A percentile compares a stretch with the other conserved stretches of the same genome.
These are phyloP conservation scores for Drepanosiphum platanoidis DNA, from an alignment of 2,888 invertebrate species.

Conservation along the genomic window DNA sequence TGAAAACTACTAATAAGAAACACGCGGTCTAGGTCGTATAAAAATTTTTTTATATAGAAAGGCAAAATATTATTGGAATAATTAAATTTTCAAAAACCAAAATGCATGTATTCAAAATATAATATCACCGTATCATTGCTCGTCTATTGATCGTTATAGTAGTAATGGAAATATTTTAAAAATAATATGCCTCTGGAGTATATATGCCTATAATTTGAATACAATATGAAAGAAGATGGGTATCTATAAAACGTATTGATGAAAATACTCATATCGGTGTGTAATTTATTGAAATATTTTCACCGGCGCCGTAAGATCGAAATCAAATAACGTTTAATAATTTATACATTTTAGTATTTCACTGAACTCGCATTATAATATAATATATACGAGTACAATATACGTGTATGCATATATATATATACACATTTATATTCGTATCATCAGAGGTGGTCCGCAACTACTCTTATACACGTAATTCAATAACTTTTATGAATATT, in stretches of 20 bases:
- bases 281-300: not conserved
- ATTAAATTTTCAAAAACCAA: too few relatives aligned
- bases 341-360: not conserved
- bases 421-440: not conserved
- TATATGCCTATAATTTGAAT: not conserved
- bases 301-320: not conserved
- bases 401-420: not conserved
- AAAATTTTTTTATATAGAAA: too few relatives aligned
- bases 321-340: not conserved
- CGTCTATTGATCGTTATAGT: not conserved
- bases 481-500: conserved; percentile 54
- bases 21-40: too few relatives aligned
- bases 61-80: too few relatives aligned
- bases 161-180: not conserved
- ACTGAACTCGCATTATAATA: not conserved
- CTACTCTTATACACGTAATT: conserved; percentile 22
- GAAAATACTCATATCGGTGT: not conserved
- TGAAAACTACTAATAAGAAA: too few relatives aligned
- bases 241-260: not conserved
- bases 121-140: not conserved
- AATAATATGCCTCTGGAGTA: not conserved
- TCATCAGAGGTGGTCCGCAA: not conserved
- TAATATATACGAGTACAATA: too few relatives aligned
- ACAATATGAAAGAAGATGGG: not conserved
- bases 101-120: not conserved